Evolutionary conservation across 2,113 vertebrate species (phyloP).

Genomic region (Chlamydotis undulata): DNA sequence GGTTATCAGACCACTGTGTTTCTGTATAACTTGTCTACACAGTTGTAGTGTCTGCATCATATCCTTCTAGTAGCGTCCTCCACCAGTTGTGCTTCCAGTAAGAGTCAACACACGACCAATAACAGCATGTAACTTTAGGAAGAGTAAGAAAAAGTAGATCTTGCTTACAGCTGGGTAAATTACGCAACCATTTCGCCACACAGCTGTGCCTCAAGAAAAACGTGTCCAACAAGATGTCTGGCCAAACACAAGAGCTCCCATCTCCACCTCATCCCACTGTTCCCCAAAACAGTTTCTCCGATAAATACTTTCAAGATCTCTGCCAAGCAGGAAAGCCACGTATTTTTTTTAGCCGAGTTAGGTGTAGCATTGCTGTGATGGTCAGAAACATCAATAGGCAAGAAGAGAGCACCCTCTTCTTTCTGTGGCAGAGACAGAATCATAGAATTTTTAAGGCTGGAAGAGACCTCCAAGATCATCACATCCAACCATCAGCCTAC

Average conservation of each 20-base stretch:
- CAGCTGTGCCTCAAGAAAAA: not conserved
- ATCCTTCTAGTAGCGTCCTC: not conserved
- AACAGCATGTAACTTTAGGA: not conserved
- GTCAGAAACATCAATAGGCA: fast-evolving
- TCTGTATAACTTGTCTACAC: not conserved
- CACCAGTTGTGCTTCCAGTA: not conserved
- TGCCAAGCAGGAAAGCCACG: not conserved
- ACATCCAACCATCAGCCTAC: too few species aligned
- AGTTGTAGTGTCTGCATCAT: not conserved
- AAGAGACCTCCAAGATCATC: too few species aligned
- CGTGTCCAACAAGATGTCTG: not conserved
- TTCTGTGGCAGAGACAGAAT: not conserved
- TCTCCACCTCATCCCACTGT: not conserved
- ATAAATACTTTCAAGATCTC: not conserved
- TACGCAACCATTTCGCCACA: slow-evolving; percentile 20
- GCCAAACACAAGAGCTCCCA: not conserved
- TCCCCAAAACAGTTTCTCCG: not conserved
- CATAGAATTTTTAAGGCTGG: too few species aligned
- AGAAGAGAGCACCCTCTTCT: not conserved
- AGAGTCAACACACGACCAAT: not conserved
- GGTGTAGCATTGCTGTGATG: not conserved
- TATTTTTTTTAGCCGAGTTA: not conserved
- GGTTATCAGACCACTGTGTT: not conserved
- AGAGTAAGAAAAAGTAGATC: not conserved
- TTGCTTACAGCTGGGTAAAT: not conserved